Conservation (phyloP, 2,888 invertebrate species). For the Orchesellides sinensis region DNA sequence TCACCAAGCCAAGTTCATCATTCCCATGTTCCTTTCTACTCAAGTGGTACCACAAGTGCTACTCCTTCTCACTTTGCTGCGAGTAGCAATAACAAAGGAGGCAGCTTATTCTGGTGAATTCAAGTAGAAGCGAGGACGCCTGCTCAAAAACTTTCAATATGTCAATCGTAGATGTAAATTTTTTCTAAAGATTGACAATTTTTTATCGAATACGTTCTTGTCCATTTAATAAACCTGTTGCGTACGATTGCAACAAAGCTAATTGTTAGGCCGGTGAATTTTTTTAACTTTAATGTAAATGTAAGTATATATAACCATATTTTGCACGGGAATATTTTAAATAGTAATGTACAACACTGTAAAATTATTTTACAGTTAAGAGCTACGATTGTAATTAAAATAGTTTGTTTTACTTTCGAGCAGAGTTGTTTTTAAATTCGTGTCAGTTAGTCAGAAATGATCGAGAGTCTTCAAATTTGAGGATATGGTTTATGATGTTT, state of each 20-base stretch:
- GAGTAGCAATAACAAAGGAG: constrained; percentile 18
- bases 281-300: neutral
- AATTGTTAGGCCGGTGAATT: too few species aligned
- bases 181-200: too few species aligned
- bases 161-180: neutral
- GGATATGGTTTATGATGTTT: constrained; percentile 24
- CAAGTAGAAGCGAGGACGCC: neutral
- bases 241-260: too few species aligned
- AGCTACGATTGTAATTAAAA: constrained; percentile 35
- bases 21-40: constrained; percentile 63
- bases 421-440: constrained; percentile 36
- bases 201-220: too few species aligned
- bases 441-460: constrained; percentile 40
- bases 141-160: constrained; percentile 8
- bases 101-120: constrained; percentile 36
- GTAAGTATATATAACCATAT: too few species aligned
- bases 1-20: constrained; percentile 52
- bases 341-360: too few species aligned
- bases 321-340: too few species aligned
- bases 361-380: too few species aligned
- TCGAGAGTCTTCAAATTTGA: constrained; percentile 33
- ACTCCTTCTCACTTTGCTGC: constrained; percentile 32
- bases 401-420: constrained; percentile 27
- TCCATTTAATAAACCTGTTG: too few species aligned
- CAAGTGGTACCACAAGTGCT: constrained; percentile 9